Evolutionary conservation across 2,888 invertebrate species (phyloP).

Genomic region (Ypsolopha scabrella): DNA sequence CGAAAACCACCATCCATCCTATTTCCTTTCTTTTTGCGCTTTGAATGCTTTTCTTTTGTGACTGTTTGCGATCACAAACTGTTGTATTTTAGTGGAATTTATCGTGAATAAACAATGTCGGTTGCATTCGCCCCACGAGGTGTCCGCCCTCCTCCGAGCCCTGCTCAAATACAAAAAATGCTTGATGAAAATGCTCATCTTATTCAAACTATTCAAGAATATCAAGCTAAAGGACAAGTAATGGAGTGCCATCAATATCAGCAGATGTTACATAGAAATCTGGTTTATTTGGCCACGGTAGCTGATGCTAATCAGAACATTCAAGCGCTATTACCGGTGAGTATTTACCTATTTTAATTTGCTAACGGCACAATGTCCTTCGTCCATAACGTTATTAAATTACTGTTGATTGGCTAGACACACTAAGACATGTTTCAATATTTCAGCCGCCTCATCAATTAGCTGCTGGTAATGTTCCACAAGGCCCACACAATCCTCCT

Average conservation of each 20-base stretch:
- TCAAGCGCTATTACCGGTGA: conserved; percentile 89
- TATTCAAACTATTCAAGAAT: conserved; percentile 97
- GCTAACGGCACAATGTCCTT: too few species aligned
- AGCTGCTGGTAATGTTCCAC: conserved; percentile 60
- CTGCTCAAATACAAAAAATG: conserved; percentile 93
- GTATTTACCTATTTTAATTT: conserved; percentile 19
- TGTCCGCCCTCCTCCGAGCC: conserved; percentile 80
- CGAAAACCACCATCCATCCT: too few species aligned
- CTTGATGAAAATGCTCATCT: conserved; percentile 97
- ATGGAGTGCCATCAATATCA: conserved; percentile 96
- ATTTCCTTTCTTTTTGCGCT: background rate
- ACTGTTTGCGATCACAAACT: background rate
- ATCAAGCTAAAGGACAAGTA: conserved; percentile 93
- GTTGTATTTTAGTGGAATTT: background rate
- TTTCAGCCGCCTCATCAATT: conserved; percentile 71
- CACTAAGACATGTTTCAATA: conserved; percentile 3
- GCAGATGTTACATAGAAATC: conserved; percentile 93
- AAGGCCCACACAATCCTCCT: conserved; percentile 45
- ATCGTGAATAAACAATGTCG: conserved; percentile 64
- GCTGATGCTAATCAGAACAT: conserved; percentile 98
- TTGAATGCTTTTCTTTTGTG: background rate
- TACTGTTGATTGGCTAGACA: too few species aligned
- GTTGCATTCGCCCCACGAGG: conserved; percentile 81
- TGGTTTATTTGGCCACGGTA: conserved; percentile 94
- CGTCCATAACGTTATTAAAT: too few species aligned